A percentile compares a stretch with the other conserved stretches of the same genome.
These are phyloP conservation scores for Silvanus unidentatus DNA, from an alignment of 2,888 invertebrate species.

Conservation along the genomic window DNA sequence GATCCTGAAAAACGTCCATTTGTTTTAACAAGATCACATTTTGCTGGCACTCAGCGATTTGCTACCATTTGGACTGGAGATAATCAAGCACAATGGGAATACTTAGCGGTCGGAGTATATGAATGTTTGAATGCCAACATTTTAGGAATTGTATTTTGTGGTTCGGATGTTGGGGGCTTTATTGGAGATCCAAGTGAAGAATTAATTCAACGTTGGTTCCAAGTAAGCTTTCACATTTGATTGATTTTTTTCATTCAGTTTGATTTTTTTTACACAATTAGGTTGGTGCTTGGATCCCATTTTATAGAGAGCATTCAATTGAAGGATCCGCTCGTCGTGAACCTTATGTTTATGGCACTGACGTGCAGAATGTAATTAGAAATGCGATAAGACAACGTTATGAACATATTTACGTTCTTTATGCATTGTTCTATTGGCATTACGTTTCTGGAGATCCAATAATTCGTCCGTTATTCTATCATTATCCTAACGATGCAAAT, in stretches of 20 bases:
- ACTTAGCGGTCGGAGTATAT: constrained; percentile 74
- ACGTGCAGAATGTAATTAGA: constrained; percentile 62
- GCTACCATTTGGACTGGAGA: constrained; percentile 97
- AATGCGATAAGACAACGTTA: constrained; percentile 74
- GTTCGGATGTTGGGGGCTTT: constrained; percentile 96
- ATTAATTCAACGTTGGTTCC: constrained; percentile 63
- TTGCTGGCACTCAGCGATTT: constrained; percentile 86
- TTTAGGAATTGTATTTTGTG: constrained; percentile 83
- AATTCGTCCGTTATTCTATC: constrained; percentile 81
- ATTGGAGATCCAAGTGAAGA: constrained; percentile 87
- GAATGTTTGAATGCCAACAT: constrained; percentile 75
- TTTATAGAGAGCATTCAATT: constrained; percentile 92
- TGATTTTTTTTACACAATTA: constrained; percentile 38
- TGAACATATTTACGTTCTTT: constrained; percentile 81
- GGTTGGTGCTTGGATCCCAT: constrained; percentile 87
- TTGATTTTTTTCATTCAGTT: neutral
- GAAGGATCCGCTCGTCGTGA: constrained; percentile 90
- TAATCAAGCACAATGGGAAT: constrained; percentile 88
- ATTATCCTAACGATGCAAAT: constrained; percentile 75
- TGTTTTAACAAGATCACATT: constrained; percentile 81
- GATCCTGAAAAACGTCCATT: constrained; percentile 69
- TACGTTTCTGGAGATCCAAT: constrained; percentile 77
- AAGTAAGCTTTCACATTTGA: constrained; percentile 52
- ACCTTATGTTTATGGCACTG: constrained; percentile 82
- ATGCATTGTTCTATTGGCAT: constrained; percentile 85